Evolutionary conservation across 2,113 vertebrate species (phyloP).

Genomic region (Orthonyx spaldingii): DNA sequence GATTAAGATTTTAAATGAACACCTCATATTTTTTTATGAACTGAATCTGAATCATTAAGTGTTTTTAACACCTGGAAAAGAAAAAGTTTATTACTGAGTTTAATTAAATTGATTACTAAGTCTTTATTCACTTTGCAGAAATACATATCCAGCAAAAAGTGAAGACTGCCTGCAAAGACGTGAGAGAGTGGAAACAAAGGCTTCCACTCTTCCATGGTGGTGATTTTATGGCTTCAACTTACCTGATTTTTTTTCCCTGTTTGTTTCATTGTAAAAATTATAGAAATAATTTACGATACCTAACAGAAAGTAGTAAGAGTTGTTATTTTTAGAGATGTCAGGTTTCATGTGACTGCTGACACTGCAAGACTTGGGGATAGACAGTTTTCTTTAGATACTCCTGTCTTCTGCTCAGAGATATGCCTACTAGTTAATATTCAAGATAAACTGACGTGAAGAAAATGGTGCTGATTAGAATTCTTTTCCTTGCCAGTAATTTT

Average conservation of each 20-base stretch:
- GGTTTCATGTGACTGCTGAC: not conserved
- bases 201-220: not conserved
- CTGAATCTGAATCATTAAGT: not conserved
- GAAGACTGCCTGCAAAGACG: not conserved
- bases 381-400: not conserved
- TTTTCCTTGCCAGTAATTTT: not conserved
- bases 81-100: not conserved
- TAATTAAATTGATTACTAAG: constrained; percentile 7
- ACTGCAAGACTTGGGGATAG: not conserved
- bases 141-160: not conserved
- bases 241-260: not conserved
- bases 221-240: not conserved
- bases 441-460: not conserved
- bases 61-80: constrained; percentile 1
- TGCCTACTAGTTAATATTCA: not conserved
- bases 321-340: not conserved
- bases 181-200: not conserved
- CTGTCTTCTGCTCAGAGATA: not conserved
- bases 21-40: not conserved
- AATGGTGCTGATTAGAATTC: not conserved
- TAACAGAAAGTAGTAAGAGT: not conserved
- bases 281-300: not conserved
- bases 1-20: not conserved
- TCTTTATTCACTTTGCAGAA: not conserved
- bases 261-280: not conserved